Evolutionary conservation across 2,888 invertebrate species (phyloP).

Genomic region (Nowickia ferox): DNA sequence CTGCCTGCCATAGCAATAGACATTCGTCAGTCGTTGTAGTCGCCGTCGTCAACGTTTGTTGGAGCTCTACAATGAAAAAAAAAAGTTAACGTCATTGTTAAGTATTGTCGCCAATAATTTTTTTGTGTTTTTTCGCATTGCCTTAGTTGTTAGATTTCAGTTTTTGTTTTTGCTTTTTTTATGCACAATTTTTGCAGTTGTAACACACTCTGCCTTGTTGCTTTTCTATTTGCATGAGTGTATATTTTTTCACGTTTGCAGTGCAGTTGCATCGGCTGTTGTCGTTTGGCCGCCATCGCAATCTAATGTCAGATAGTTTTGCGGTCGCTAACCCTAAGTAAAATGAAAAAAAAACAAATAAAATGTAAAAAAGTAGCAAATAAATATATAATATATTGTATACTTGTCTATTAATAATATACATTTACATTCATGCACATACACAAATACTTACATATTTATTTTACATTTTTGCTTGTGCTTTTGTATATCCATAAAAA

Average conservation of each 20-base stretch:
- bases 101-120: constrained; percentile 65
- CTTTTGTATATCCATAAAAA: constrained; percentile 20
- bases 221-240: not conserved
- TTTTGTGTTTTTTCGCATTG: constrained; percentile 36
- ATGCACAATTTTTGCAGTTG: constrained; percentile 51
- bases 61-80: constrained; percentile 6
- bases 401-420: constrained; percentile 38
- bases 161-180: constrained; percentile 19
- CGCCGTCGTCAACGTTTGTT: constrained; percentile 45
- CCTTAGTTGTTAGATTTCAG: constrained; percentile 52
- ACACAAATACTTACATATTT: constrained; percentile 12
- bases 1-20: constrained; percentile 40
- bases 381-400: constrained; percentile 24
- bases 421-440: not conserved
- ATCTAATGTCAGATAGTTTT: constrained; percentile 83
- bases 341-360: constrained; percentile 42
- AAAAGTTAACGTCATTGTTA: constrained; percentile 52
- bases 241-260: constrained; percentile 44
- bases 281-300: constrained; percentile 83
- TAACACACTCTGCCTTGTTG: constrained; percentile 16
- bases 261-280: constrained; percentile 81
- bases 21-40: constrained; percentile 34
- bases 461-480: not conserved
- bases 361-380: constrained; percentile 49
- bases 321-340: constrained; percentile 82